These are phyloP conservation scores for Rotaria macrura DNA, from an alignment of 2,888 invertebrate species.

Conservation along the genomic window DNA sequence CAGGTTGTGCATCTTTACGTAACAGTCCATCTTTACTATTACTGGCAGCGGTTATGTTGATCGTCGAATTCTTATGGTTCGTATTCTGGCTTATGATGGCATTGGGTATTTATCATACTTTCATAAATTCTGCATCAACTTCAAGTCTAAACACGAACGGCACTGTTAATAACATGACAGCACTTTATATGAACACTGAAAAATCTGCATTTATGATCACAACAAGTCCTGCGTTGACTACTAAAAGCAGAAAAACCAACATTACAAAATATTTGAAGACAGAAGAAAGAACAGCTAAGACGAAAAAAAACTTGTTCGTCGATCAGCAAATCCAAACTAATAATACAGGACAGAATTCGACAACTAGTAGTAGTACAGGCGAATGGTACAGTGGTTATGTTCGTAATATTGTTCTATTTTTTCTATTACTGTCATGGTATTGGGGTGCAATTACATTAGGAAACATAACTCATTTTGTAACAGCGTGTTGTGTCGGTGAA, in stretches of 20 bases:
- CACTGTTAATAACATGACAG: too few species aligned
- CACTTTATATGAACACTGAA: too few species aligned
- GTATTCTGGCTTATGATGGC: not conserved
- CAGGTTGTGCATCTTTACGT: not conserved
- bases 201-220: too few species aligned
- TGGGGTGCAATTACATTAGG: not conserved
- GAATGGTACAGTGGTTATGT: rapidly evolving
- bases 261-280: too few species aligned
- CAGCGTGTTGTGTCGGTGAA: not conserved
- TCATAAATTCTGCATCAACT: too few species aligned
- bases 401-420: not conserved
- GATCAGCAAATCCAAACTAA: too few species aligned
- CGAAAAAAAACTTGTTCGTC: too few species aligned
- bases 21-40: not conserved
- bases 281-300: too few species aligned
- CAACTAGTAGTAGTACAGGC: not conserved
- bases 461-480: not conserved
- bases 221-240: too few species aligned
- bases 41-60: not conserved
- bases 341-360: too few species aligned
- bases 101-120: not conserved
- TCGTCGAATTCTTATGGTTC: not conserved
- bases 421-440: not conserved
- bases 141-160: too few species aligned
- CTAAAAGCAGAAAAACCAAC: too few species aligned